Conservation (phyloP, 2,888 invertebrate species). For the Macrosiphum euphorbiae region DNA sequence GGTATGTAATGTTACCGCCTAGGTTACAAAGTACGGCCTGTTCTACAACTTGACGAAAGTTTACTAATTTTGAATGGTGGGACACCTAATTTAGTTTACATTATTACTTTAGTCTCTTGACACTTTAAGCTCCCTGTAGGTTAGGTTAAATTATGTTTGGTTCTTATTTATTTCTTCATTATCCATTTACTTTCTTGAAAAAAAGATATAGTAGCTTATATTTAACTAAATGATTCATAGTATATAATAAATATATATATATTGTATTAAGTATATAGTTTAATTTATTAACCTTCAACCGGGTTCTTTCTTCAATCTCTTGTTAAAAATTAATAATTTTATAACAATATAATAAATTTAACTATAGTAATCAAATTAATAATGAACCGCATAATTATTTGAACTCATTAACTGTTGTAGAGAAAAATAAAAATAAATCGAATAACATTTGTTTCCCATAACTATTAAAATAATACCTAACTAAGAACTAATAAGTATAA, state of each 20-base stretch:
- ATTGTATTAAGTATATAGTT: not conserved
- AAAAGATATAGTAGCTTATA: not conserved
- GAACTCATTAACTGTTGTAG: no score
- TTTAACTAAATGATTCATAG: not conserved
- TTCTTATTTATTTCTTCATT: not conserved
- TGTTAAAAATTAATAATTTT: conserved; percentile 13
- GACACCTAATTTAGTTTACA: not conserved
- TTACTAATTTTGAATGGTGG: not conserved
- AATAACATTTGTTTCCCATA: not conserved
- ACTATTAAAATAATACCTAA: not conserved
- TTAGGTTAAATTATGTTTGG: not conserved
- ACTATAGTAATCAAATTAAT: not conserved
- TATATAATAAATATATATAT: not conserved
- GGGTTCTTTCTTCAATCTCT: not conserved
- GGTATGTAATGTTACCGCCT: not conserved
- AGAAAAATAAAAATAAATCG: not conserved
- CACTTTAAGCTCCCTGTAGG: not conserved
- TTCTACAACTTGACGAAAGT: not conserved
- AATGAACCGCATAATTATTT: conserved; percentile 27
- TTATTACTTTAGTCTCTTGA: not conserved
- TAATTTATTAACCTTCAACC: conserved; percentile 23
- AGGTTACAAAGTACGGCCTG: not conserved
- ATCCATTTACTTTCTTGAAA: not conserved
- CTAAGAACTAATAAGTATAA: not conserved
- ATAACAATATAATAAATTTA: not conserved